phyloP scores from a whole-genome alignment of 2,113 vertebrate genomes.

The Centropristis striata region DNA sequence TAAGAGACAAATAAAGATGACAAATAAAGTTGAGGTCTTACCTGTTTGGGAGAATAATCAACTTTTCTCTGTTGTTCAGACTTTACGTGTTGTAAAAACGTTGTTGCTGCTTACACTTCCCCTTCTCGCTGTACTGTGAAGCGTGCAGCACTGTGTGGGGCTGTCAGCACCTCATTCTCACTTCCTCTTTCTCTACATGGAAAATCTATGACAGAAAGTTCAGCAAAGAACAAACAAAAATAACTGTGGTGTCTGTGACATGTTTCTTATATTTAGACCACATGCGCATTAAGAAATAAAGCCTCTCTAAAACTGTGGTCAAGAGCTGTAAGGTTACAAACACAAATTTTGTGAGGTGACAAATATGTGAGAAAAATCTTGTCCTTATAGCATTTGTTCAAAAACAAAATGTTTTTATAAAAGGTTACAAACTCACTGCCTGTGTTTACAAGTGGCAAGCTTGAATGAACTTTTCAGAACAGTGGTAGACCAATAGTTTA shows the following conservation, averaged over 20 bases:
- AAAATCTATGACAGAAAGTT: constrained; percentile 46
- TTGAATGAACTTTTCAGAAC: no score
- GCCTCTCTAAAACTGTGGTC: neutral
- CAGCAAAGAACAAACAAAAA: constrained; percentile 4
- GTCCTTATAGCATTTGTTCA: neutral
- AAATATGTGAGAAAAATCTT: neutral
- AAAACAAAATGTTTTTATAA: neutral
- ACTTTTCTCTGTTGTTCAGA: neutral
- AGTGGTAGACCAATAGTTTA: no score
- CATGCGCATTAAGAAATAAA: neutral
- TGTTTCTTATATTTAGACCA: constrained; percentile 1
- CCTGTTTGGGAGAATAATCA: constrained; percentile 30
- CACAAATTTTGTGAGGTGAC: neutral
- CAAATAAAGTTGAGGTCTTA: constrained; percentile 22
- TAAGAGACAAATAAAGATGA: neutral
- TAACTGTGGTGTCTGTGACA: constrained; percentile 29
- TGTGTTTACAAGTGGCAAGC: no score
- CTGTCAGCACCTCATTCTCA: constrained; percentile 39
- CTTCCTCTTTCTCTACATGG: constrained; percentile 72
- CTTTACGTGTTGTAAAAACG: neutral
- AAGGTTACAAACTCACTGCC: neutral
- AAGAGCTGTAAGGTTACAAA: neutral
- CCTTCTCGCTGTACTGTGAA: constrained; percentile 15
- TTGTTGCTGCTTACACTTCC: constrained; percentile 59
- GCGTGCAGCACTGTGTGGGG: constrained; percentile 10